Evolutionary conservation across 1,140 invertebrate species (phyloP).

Genomic region (Neotoxoptera formosana): DNA sequence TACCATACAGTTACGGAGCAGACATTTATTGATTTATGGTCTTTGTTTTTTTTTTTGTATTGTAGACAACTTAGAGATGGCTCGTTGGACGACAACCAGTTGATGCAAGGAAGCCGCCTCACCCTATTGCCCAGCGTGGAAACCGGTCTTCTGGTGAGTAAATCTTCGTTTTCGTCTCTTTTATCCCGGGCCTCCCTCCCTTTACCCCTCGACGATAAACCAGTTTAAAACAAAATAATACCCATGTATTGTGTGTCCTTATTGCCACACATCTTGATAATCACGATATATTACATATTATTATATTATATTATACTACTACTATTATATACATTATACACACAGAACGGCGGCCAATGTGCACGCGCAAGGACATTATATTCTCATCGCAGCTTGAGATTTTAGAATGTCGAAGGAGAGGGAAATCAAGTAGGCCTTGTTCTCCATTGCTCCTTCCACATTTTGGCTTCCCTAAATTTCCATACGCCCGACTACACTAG

Average conservation of each 20-base stretch:
- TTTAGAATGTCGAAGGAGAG: conserved; percentile 31
- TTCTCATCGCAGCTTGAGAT: conserved; percentile 39
- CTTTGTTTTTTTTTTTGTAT: conserved; percentile 60
- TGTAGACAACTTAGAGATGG: conserved; percentile 87
- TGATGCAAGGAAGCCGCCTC: conserved; percentile 85
- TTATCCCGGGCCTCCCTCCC: conserved; percentile 35
- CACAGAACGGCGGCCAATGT: conserved; percentile 18
- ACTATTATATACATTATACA: neutral
- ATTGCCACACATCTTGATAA: conserved; percentile 52
- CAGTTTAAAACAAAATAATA: conserved; percentile 48
- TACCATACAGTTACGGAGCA: conserved; percentile 7
- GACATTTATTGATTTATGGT: conserved; percentile 43
- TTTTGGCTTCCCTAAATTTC: neutral
- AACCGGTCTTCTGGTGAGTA: conserved; percentile 90
- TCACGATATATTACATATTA: conserved; percentile 44
- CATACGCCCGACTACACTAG: neutral
- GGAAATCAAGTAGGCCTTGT: conserved; percentile 50
- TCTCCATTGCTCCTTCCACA: conserved; percentile 22
- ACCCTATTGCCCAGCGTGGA: conserved; percentile 91
- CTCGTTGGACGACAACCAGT: conserved; percentile 83
- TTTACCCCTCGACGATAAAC: conserved; percentile 5
- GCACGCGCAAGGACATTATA: conserved; percentile 27
- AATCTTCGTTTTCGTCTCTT: conserved; percentile 50
- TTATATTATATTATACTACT: conserved; percentile 7
- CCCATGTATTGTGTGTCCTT: conserved; percentile 24